Percentiles rank a stretch among this genome's conserved stretches.
Conservation (phyloP, 2,888 invertebrate genomes). For the Parnassius smintheus region DNA sequence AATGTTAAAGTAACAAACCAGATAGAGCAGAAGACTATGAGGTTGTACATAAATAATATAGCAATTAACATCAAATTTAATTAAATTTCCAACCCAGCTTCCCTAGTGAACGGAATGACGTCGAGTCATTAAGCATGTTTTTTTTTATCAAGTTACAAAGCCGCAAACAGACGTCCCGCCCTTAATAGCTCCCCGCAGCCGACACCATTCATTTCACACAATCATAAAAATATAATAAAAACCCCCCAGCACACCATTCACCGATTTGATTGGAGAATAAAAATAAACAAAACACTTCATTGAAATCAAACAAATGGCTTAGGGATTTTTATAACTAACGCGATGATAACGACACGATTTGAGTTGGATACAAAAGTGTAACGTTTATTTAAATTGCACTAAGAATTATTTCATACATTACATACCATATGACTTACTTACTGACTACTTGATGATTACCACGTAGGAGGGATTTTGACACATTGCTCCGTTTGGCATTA, state of each 20-base stretch:
- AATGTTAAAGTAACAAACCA: no score
- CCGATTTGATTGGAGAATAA: slow-evolving; percentile 21
- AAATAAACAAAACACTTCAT: slow-evolving; percentile 25
- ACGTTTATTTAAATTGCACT: no score
- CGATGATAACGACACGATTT: slow-evolving; percentile 13
- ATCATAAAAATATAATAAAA: slow-evolving; percentile 39
- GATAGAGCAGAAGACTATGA: no score
- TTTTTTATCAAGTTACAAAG: slow-evolving; percentile 28
- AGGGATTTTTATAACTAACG: slow-evolving; percentile 7
- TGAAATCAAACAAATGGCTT: slow-evolving; percentile 23
- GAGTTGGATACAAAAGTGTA: no score
- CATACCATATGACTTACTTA: no score
- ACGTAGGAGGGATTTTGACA: no score
- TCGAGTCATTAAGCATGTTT: slow-evolving; percentile 24
- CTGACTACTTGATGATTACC: no score
- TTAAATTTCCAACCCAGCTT: slow-evolving; percentile 16
- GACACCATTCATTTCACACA: slow-evolving; percentile 36
- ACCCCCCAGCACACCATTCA: slow-evolving; percentile 26
- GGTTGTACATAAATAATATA: neutral
- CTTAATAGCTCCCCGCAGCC: slow-evolving; percentile 37
- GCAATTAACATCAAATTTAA: neutral
- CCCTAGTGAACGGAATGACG: slow-evolving; percentile 12
- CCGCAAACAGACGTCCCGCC: slow-evolving; percentile 36
- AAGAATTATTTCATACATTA: no score
- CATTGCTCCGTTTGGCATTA: no score